These are phyloP conservation scores for Aethina tumida DNA, from an alignment of 1,140 invertebrate genomes.

Conservation along the genomic window DNA sequence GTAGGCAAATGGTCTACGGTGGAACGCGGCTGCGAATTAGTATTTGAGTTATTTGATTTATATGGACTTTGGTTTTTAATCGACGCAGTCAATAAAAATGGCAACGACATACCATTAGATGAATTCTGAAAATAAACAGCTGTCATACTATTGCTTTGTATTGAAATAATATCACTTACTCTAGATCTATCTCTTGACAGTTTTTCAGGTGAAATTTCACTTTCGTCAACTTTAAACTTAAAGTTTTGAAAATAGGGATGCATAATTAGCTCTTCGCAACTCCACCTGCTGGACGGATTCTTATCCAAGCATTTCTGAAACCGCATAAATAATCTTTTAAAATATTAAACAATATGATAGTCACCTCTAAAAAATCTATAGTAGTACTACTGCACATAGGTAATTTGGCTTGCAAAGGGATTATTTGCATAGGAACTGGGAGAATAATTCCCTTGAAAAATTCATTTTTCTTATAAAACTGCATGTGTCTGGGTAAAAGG, in stretches of 20 bases:
- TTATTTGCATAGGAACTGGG: slow-evolving; percentile 75
- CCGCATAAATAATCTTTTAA: no score
- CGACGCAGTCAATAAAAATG: slow-evolving; percentile 46
- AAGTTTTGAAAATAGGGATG: slow-evolving; percentile 85
- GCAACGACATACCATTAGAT: slow-evolving; percentile 48
- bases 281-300: slow-evolving; percentile 83
- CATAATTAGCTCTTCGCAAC: slow-evolving; percentile 78
- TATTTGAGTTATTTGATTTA: slow-evolving; percentile 36
- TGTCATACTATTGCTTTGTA: slow-evolving; percentile 2
- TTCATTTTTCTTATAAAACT: slow-evolving; percentile 90
- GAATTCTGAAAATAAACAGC: slow-evolving; percentile 39
- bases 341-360: no score
- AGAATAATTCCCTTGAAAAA: slow-evolving; percentile 90
- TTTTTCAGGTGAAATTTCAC: slow-evolving; percentile 61
- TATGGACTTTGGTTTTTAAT: slow-evolving; percentile 37
- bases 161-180: slow-evolving; percentile 34
- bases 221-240: slow-evolving; percentile 61
- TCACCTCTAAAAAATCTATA: slow-evolving; percentile 78
- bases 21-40: slow-evolving; percentile 44
- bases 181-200: slow-evolving; percentile 52
- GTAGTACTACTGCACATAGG: slow-evolving; percentile 55
- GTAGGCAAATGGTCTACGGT: slow-evolving; percentile 59
- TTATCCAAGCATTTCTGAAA: slow-evolving; percentile 87
- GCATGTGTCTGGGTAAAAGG: slow-evolving; percentile 84
- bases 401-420: slow-evolving; percentile 74